Percentiles rank a stretch among this genome's conserved stretches.
phyloP scores from a whole-genome alignment of 2,797 vertebrate genomes.

The Sebastes variabilis region DNA sequence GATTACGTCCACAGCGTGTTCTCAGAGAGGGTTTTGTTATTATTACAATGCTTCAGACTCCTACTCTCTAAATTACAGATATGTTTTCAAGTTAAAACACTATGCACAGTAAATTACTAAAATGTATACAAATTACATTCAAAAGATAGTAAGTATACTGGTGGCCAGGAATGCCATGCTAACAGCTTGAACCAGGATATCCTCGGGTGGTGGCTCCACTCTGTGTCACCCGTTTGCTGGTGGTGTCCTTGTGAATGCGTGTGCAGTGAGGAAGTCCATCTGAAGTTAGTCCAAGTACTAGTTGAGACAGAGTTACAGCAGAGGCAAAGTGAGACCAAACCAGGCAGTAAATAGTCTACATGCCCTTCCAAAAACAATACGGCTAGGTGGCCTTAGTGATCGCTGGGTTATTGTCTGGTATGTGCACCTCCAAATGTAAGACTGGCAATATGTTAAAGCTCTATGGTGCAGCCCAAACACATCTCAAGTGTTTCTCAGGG shows the following conservation, averaged over 20 bases:
- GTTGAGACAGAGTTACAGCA: neutral
- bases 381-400: conserved; percentile 26
- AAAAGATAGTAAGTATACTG: neutral
- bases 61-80: neutral
- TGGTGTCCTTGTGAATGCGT: neutral
- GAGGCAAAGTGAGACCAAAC: neutral
- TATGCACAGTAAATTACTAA: neutral
- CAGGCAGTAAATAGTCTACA: conserved; percentile 5
- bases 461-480: neutral
- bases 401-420: conserved; percentile 29
- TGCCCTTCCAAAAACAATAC: conserved; percentile 25
- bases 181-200: conserved; percentile 31
- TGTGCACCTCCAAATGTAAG: conserved; percentile 22
- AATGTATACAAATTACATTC: neutral
- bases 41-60: conserved; percentile 13
- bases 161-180: neutral
- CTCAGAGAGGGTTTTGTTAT: conserved; percentile 23
- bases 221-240: neutral
- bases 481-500: neutral
- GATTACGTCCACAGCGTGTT: conserved; percentile 25
- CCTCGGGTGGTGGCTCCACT: conserved; percentile 13
- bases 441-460: conserved; percentile 2
- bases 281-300: conserved; percentile 3
- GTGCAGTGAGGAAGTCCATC: conserved; percentile 4
- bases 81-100: conserved; percentile 13